Evolutionary conservation across 1,140 invertebrate genomes (phyloP), one percentile per base, ranked within the genome.

Genomic region (Drosophila pachea): DNA sequence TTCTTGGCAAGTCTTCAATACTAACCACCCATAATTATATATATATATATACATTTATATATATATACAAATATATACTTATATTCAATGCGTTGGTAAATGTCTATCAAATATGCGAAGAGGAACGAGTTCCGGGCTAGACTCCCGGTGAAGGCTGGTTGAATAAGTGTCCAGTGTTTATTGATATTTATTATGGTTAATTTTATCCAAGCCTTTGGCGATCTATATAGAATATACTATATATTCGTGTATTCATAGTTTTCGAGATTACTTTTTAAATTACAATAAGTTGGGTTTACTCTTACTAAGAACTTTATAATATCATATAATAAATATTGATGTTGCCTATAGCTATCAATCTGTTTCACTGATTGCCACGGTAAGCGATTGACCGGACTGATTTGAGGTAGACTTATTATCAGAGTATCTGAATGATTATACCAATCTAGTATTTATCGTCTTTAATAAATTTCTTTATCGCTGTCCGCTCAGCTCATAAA

Each of bases 101-200:
- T 54, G 58, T 54, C 59, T 68, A 54, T 38, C 33, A 36, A 38
- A 62, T 54, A 62, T 7, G 36, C 47, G 6, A 55, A 12, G 35
- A 40, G 54, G 31, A 35, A 12, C 38, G 47, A 48, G 47, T 49
- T n/a, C 38, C 67, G 61, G 61, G 45, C 35, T 12, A 4, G 14
- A 5, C 4, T 0, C 22, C 53, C 53, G 32, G 47, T 16, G 11
- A 69, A 64, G 61, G 67, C 67, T 69, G 67, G 67, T 69, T 69
- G 67, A 69, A 69, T 36, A 61, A 43, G 67, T 56, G 67, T 69
- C 67, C 67, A 69, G 67, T 69, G 61, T 69, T 61, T 50, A 52
- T 58, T 5, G 31, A 64, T 14, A 52, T 58, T 52, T 69, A 33
- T 48, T 56, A 31, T 43, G 62, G 56, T n/a, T 64, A 4, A 38